phyloP scores from a whole-genome alignment of 1,140 invertebrate species.

The Theocolax elegans region DNA sequence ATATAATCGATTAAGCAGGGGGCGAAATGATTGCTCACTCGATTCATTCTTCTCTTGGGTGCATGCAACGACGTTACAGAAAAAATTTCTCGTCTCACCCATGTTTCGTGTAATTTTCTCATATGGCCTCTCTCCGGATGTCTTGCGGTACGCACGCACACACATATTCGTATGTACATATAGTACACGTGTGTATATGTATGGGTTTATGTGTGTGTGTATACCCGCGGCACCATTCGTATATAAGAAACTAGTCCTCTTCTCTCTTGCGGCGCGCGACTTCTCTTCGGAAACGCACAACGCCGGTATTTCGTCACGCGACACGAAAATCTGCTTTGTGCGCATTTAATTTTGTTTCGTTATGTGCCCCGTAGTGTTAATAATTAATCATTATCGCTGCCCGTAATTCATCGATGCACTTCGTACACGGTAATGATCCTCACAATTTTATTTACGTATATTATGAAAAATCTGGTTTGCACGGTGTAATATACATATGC shows the following conservation, averaged over 20 bases:
- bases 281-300: slow-evolving; percentile 31
- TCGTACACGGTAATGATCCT: no score
- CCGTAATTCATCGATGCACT: no score
- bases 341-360: background rate
- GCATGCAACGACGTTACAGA: background rate
- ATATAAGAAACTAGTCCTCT: slow-evolving; percentile 32
- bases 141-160: background rate
- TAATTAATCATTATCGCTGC: no score
- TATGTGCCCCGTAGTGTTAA: no score
- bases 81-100: background rate
- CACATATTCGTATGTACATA: background rate
- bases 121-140: slow-evolving; percentile 20
- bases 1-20: slow-evolving; percentile 36
- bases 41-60: slow-evolving; percentile 18
- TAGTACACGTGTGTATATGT: background rate
- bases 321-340: background rate
- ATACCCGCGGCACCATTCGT: slow-evolving; percentile 3
- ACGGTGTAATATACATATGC: no score
- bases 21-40: slow-evolving; percentile 11
- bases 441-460: no score
- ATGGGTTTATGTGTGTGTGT: background rate
- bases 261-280: background rate
- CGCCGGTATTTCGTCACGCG: slow-evolving; percentile 21
- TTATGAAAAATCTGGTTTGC: no score
- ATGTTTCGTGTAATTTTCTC: slow-evolving; percentile 33